A percentile compares a stretch with the other conserved stretches of the same genome.
phyloP scores from a whole-genome alignment of 2,888 invertebrate genomes.

The Drosophila vallismaia region DNA sequence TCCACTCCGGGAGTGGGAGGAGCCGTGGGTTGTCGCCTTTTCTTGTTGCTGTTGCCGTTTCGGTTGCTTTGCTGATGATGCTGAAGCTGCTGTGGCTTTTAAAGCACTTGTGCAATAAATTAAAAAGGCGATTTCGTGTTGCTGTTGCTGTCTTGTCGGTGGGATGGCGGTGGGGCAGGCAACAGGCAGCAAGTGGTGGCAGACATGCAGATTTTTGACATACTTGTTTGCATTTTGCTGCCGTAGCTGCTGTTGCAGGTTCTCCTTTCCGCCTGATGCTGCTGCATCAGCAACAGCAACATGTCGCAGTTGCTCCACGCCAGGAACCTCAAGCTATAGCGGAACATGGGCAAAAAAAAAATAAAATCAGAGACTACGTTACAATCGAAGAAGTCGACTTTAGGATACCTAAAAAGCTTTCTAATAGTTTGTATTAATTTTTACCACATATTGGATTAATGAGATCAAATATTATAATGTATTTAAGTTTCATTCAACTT shows the following conservation, averaged over 20 bases:
- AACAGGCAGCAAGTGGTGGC: slow-evolving; percentile 72
- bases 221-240: slow-evolving; percentile 80
- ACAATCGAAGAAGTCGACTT: slow-evolving; percentile 27
- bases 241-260: slow-evolving; percentile 60
- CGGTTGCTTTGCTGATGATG: slow-evolving; percentile 8
- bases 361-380: slow-evolving; percentile 20
- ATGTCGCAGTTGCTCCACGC: slow-evolving; percentile 45
- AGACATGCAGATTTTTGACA: slow-evolving; percentile 80
- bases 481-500: too few relatives aligned
- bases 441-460: too few relatives aligned
- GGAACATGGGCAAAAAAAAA: slow-evolving; percentile 18
- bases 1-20: slow-evolving; percentile 32
- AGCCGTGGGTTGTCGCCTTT: slow-evolving; percentile 22
- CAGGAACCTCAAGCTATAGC: slow-evolving; percentile 45
- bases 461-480: too few relatives aligned
- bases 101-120: slow-evolving; percentile 80
- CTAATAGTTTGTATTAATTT: not conserved
- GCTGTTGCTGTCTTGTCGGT: slow-evolving; percentile 50
- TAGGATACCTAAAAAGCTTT: slow-evolving; percentile 9
- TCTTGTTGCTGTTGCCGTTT: slow-evolving; percentile 19
- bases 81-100: slow-evolving; percentile 63
- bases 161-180: slow-evolving; percentile 31
- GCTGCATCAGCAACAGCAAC: slow-evolving; percentile 55
- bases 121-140: slow-evolving; percentile 78
- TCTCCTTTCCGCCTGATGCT: slow-evolving; percentile 41